Conservation (phyloP, 2,797 vertebrate genomes). For the Chelon auratus region DNA sequence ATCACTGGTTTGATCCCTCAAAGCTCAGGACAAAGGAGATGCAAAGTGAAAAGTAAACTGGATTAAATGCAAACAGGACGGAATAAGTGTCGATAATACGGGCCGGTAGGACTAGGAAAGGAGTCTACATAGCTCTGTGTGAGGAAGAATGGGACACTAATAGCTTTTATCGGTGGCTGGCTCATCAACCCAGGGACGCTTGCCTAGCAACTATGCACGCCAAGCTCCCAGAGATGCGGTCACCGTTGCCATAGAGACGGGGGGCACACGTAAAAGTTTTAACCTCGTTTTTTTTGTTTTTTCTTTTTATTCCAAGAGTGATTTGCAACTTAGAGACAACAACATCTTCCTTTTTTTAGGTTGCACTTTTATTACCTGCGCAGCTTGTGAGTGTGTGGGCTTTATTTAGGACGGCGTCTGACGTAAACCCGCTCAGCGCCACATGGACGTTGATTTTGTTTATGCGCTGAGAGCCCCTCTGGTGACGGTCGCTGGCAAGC, state of each 20-base stretch:
- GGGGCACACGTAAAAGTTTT: constrained; percentile 38
- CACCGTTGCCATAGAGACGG: constrained; percentile 74
- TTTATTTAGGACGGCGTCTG: constrained; percentile 16
- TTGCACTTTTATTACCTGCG: constrained; percentile 6
- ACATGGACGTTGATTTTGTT: background rate
- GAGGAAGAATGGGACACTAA: constrained; percentile 5
- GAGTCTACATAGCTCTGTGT: constrained; percentile 4
- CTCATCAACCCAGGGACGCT: constrained; percentile 26
- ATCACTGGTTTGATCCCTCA: background rate
- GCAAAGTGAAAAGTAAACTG: background rate
- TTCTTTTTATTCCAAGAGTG: constrained; percentile 10
- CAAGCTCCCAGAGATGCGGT: constrained; percentile 26
- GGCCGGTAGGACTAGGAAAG: background rate
- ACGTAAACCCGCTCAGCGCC: background rate
- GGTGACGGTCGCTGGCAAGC: background rate
- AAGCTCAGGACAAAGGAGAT: background rate
- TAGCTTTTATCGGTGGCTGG: constrained; percentile 21
- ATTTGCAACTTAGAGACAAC: constrained; percentile 38
- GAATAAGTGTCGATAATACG: constrained; percentile 19
- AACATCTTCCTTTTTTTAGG: constrained; percentile 15
- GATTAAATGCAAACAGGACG: constrained; percentile 9
- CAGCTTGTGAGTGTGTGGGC: background rate
- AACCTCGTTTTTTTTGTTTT: background rate
- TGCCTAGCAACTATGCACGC: constrained; percentile 63
- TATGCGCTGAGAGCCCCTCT: background rate